phyloP scores from a whole-genome alignment of 2,888 invertebrate genomes.

The Rhingia campestris region DNA sequence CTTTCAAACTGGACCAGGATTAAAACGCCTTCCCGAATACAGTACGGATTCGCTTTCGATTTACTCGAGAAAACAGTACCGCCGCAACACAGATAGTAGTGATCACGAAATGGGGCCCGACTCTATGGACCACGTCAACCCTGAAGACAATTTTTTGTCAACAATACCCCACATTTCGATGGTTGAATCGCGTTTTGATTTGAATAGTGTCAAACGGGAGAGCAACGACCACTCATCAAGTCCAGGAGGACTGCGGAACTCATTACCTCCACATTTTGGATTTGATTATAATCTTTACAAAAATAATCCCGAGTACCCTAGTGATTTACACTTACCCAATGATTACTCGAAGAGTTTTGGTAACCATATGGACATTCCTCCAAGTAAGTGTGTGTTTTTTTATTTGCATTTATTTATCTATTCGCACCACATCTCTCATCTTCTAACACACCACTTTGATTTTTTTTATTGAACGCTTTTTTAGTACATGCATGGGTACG shows the following conservation, averaged over 20 bases:
- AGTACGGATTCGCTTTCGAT: conserved; percentile 80
- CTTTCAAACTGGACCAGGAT: conserved; percentile 70
- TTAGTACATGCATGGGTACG: neutral
- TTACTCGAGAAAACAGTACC: conserved; percentile 80
- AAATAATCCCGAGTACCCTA: conserved; percentile 80
- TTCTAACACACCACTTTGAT: conserved; percentile 4
- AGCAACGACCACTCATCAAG: conserved; percentile 77
- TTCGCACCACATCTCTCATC: conserved; percentile 20
- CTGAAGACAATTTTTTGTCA: conserved; percentile 82
- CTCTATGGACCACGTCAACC: conserved; percentile 80
- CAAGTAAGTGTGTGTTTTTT: conserved; percentile 79
- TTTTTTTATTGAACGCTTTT: neutral
- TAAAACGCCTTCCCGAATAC: conserved; percentile 79
- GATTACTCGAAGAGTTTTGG: conserved; percentile 82
- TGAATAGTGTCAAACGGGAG: conserved; percentile 81
- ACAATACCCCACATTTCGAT: conserved; percentile 82
- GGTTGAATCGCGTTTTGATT: conserved; percentile 81
- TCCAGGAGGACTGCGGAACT: conserved; percentile 77
- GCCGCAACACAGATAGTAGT: conserved; percentile 78
- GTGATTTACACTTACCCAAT: conserved; percentile 81
- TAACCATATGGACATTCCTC: conserved; percentile 83
- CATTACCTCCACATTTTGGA: conserved; percentile 77
- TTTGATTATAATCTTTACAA: conserved; percentile 81
- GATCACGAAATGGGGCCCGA: conserved; percentile 77
- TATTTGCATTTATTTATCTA: conserved; percentile 19